Evolutionary conservation across 2,113 vertebrate species (phyloP).

Genomic region (Nibea albiflora): DNA sequence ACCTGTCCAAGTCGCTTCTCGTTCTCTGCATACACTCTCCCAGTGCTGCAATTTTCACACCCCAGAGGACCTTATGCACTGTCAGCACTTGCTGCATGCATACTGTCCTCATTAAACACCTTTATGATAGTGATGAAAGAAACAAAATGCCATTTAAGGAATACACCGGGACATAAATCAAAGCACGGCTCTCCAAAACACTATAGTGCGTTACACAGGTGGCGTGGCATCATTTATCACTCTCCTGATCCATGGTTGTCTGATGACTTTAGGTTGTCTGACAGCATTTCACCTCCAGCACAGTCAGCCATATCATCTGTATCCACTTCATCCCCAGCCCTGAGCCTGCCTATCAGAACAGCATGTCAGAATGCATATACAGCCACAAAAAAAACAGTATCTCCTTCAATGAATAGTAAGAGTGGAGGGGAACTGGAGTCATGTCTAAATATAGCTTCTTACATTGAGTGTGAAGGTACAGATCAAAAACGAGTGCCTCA

Average conservation of each 20-base stretch:
- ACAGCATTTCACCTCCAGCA: conserved; percentile 49
- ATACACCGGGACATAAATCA: conserved; percentile 54
- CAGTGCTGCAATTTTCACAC: conserved; percentile 30
- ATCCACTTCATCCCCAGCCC: conserved; percentile 64
- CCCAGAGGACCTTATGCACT: conserved; percentile 18
- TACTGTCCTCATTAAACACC: conserved; percentile 50
- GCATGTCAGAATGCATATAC: conserved; percentile 55
- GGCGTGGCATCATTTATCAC: conserved; percentile 62
- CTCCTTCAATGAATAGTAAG: conserved; percentile 34
- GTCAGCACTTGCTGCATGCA: conserved; percentile 43
- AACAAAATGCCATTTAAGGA: conserved; percentile 53
- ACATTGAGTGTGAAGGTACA: conserved; percentile 46
- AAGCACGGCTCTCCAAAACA: conserved; percentile 38
- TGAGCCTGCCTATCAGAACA: conserved; percentile 57
- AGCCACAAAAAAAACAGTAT: conserved; percentile 24
- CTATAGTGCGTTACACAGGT: conserved; percentile 40
- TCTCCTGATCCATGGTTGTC: conserved; percentile 38
- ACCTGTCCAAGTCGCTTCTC: conserved; percentile 21
- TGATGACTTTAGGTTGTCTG: conserved; percentile 51
- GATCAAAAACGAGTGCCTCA: conserved; percentile 66
- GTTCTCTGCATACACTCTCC: not conserved
- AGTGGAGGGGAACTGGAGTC: conserved; percentile 25
- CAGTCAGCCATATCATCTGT: conserved; percentile 68
- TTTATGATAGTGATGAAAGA: conserved; percentile 50
- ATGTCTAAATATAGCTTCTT: conserved; percentile 56